Evolutionary conservation across 2,113 vertebrate genomes (phyloP), one percentile per base, ranked within the genome.

Genomic region (Ascaphus truei): DNA sequence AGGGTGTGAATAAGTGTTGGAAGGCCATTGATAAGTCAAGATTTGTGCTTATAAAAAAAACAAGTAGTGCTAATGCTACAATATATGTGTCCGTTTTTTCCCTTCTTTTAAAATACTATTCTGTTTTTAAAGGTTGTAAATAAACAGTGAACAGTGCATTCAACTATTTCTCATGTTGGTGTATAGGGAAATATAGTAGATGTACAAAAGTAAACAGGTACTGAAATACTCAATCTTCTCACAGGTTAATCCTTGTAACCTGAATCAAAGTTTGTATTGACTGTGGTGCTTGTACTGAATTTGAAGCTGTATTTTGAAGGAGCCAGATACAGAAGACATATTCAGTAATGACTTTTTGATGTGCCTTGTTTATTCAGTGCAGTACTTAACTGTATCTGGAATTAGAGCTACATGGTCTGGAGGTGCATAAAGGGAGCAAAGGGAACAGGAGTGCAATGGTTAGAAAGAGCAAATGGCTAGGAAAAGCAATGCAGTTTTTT

Each of bases 301-400:
- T 59, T 50, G 71, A 62, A 60, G 25, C 30, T 72, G 26, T 30
- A 0, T 62, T 68, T 25, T 56, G 63, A 1, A 62, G 76, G 58
- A 47, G 7, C 34, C 59, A 34, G 76, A 61, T 77, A 85, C 86
- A 92, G 85, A 83, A 80, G 81, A 84, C 79, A 77, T 80, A 89
- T 92, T 92, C 88, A 91, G 76, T 71, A 34, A 74, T 75, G 77
- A 73, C 79, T 86, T 76, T 65, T 83, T 82, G 75, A 83, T 89
- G 81, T 75, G 62, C 72, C 72, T 7, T 88, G 83, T 91, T 91
- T 75, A 84, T 88, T 85, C 68, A 78, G 81, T 61, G 26, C 58
- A 75, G 72, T 47, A 50, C 50, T 50, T 64, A 7, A 68, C 68
- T 77, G 73, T 80, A 79, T 79, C 84, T 84, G 81, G 80, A 84